phyloP scores from a whole-genome alignment of 2,113 vertebrate genomes.

The Poeciliopsis prolifica region DNA sequence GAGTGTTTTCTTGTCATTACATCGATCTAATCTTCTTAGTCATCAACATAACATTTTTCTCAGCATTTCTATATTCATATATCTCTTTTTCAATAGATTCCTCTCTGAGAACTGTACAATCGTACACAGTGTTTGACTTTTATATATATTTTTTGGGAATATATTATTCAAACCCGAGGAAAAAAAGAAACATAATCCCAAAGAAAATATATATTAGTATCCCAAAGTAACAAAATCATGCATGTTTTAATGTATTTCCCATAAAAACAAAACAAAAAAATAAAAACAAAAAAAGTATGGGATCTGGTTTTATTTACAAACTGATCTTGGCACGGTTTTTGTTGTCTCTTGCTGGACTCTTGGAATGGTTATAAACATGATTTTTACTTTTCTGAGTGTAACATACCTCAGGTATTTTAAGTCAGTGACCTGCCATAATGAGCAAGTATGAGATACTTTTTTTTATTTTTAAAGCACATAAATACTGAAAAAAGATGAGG shows the following conservation, averaged over 20 bases:
- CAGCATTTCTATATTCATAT: conserved; percentile 66
- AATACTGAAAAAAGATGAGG: conserved; percentile 30
- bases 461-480: conserved; percentile 57
- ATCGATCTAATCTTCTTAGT: conserved; percentile 18
- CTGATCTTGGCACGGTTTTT: conserved; percentile 81
- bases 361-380: conserved; percentile 74
- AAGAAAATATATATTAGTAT: conserved; percentile 81
- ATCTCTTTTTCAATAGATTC: conserved; percentile 79
- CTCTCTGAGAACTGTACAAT: conserved; percentile 83
- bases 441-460: conserved; percentile 61
- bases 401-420: conserved; percentile 67
- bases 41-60: conserved; percentile 44
- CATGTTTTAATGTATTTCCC: conserved; percentile 76
- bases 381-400: conserved; percentile 50
- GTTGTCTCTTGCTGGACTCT: conserved; percentile 73
- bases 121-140: conserved; percentile 83
- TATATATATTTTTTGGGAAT: conserved; percentile 76
- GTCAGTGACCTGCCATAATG: conserved; percentile 63
- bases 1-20: conserved; percentile 35
- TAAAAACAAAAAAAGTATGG: conserved; percentile 60
- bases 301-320: conserved; percentile 80
- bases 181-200: conserved; percentile 70
- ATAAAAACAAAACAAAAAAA: conserved; percentile 68
- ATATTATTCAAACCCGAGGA: conserved; percentile 79
- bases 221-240: conserved; percentile 85